Evolutionary conservation across 2,888 invertebrate species (phyloP).

Genomic region (Pseudococcus viburni): DNA sequence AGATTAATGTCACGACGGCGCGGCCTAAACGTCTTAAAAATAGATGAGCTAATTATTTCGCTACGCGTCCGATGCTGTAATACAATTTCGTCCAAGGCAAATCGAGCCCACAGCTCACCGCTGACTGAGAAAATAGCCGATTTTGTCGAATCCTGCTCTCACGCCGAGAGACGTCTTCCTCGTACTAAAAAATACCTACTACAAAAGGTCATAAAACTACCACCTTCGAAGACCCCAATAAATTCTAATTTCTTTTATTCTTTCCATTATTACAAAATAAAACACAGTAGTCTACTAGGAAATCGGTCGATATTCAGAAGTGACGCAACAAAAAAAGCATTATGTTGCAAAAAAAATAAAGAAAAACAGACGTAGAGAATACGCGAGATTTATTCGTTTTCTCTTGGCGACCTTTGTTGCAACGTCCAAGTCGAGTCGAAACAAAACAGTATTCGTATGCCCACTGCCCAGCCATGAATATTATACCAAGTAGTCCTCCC

Average conservation of each 20-base stretch:
- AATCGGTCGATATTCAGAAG: slow-evolving; percentile 17
- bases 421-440: not conserved
- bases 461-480: slow-evolving; percentile 1
- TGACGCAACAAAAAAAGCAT: slow-evolving; percentile 38
- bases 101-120: not conserved
- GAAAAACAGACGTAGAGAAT: not conserved
- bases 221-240: slow-evolving; percentile 51
- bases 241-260: slow-evolving; percentile 43
- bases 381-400: not conserved
- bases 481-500: slow-evolving; percentile 39
- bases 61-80: not conserved
- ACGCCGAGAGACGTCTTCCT: not conserved
- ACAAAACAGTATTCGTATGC: not conserved
- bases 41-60: slow-evolving; percentile 19
- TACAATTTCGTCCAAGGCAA: not conserved
- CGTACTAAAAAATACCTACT: not conserved
- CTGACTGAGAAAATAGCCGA: not conserved
- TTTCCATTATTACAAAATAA: not conserved
- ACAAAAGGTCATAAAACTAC: slow-evolving; percentile 43
- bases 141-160: not conserved
- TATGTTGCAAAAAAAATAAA: not conserved
- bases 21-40: not conserved
- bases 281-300: slow-evolving; percentile 19
- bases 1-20: slow-evolving; percentile 29
- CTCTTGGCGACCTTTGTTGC: slow-evolving; percentile 21